Percentiles rank a stretch among this genome's conserved stretches.
These are phyloP conservation scores for Acanthococcus lagerstroemiae DNA, from an alignment of 2,888 invertebrate genomes.

Conservation along the genomic window DNA sequence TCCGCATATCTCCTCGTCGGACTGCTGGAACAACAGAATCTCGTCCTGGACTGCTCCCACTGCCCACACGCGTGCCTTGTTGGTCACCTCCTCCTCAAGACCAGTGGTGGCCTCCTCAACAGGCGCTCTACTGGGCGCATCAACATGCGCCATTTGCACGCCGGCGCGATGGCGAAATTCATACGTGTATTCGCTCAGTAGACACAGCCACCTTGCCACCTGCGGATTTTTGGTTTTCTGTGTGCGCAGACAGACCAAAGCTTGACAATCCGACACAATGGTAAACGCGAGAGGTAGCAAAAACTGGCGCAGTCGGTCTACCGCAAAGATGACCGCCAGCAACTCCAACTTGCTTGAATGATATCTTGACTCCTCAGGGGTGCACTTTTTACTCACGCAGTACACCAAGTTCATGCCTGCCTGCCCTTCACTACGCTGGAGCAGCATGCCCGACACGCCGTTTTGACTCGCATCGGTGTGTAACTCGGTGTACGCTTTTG, in stretches of 20 bases:
- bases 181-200: constrained; percentile 10
- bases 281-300: constrained; percentile 34
- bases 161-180: constrained; percentile 2
- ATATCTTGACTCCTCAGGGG: constrained; percentile 31
- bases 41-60: neutral
- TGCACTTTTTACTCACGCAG: constrained; percentile 35
- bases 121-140: constrained; percentile 20
- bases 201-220: constrained; percentile 11
- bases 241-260: constrained; percentile 35
- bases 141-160: constrained; percentile 7
- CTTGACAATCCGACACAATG: constrained; percentile 37
- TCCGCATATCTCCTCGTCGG: constrained; percentile 1
- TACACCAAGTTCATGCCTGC: constrained; percentile 35
- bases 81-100: neutral
- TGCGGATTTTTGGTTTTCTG: constrained; percentile 35
- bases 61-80: neutral
- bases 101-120: neutral
- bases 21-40: neutral
- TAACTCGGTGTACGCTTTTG: constrained; percentile 30
- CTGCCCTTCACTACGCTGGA: constrained; percentile 33
- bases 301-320: constrained; percentile 30
- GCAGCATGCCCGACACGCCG: constrained; percentile 36
- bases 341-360: constrained; percentile 38
- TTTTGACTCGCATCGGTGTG: constrained; percentile 33
- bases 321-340: constrained; percentile 35